Conservation (phyloP, 92 coral and sea anemone species). For the Isaurus tuberculatus region DNA sequence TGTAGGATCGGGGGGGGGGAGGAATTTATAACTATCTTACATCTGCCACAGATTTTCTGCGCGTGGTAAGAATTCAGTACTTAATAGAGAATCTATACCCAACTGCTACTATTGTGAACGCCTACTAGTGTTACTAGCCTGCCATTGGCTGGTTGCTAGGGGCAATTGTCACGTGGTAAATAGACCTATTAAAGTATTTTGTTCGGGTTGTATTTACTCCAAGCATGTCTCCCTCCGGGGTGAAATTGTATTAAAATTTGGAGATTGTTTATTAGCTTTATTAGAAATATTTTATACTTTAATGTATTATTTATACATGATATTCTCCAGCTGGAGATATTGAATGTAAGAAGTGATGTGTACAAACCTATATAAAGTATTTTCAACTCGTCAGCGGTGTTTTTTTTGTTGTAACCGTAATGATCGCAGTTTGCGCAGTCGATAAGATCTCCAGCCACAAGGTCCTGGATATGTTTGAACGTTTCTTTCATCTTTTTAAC, state of each 20-base stretch:
- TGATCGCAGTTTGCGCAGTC: no score
- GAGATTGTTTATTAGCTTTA: background rate
- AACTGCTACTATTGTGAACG: background rate
- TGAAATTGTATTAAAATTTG: background rate
- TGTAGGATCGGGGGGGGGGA: background rate
- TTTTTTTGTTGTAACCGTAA: background rate
- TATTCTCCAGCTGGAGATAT: background rate
- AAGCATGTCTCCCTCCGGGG: background rate
- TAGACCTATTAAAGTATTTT: background rate
- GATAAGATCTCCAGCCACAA: no score
- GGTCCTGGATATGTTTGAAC: no score
- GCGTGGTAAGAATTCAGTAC: background rate
- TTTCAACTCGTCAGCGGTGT: background rate
- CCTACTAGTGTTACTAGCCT: no score
- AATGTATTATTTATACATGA: conserved; percentile 35
- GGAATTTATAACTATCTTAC: background rate
- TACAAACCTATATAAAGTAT: background rate
- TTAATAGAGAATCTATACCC: background rate
- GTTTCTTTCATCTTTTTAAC: no score
- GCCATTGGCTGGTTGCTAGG: no score
- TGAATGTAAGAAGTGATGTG: background rate
- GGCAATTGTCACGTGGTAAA: no score
- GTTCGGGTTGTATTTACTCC: background rate
- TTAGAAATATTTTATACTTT: conserved; percentile 12
- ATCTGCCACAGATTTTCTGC: background rate